Base-by-base conservation (phyloP, 2,113 vertebrate genomes). In the Diphyllodes magnificus region DNA sequence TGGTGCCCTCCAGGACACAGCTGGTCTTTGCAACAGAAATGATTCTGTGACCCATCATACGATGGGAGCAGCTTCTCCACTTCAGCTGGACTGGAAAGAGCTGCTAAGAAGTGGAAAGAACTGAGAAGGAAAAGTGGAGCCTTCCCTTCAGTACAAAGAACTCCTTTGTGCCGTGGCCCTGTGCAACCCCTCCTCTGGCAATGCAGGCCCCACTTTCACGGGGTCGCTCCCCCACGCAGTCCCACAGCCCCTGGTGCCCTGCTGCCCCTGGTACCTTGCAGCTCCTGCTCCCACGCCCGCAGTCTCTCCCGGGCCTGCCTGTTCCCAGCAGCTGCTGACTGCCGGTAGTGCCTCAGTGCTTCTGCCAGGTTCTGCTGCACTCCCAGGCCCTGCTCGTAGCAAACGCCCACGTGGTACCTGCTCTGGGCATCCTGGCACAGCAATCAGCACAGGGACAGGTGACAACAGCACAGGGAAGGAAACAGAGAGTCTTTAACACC, bases 321-420 rank as follows among this genome's bases (percentile, higher is more conserved):
- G 90, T 98, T 98, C 30, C 98, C 99, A 0, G 97, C 90, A 37
- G 91, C 97, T 2, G 98, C 98, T 0, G 99, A 97, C 85, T 92
- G 97, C 86, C 66, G 97, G 92, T 99, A 99, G 79, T 98, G 98
- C 23, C 95, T 92, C 24, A 98, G 25, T 0, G 99, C 99, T 23
- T 97, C 98, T 9, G 66, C 96, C 83, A 97, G 25, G 92, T 97
- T 97, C 94, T 75, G 97, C 61, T 92, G 96, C 70, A 99, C 98
- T 6, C 98, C 99, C 47, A 99, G 98, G 72, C 98, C 99, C 37
- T 94, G 97, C 97, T 99, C 98, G 63, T 98, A 99, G 96, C 99
- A 99, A 93, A 99, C 97, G 22, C 98, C 99, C 96, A 99, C 92
- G 56, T 98, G 98, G 57, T 98, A 98, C 82, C 98, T 98, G 90